Evolutionary conservation across 2,888 invertebrate genomes (phyloP).

Genomic region (Boloria euphrosyne): DNA sequence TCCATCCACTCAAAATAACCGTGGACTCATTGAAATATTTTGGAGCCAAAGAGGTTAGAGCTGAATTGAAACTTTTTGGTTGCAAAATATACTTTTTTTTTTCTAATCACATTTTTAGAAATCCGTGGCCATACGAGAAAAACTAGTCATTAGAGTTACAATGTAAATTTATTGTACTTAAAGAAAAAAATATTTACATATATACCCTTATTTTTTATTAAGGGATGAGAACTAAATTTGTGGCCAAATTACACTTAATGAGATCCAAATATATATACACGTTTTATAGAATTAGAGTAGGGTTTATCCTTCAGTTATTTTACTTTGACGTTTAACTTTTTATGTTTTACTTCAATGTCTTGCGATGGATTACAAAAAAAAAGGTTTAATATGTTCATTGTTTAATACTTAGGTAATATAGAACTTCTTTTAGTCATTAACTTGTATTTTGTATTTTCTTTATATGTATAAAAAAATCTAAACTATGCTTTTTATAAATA

Average conservation of each 20-base stretch:
- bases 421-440: too few relatives aligned
- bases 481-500: too few relatives aligned
- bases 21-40: constrained; percentile 46
- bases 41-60: constrained; percentile 44
- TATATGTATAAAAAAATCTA: too few relatives aligned
- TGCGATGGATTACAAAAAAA: not conserved
- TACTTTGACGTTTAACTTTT: constrained; percentile 36
- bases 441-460: too few relatives aligned
- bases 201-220: constrained; percentile 68
- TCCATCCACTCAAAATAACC: constrained; percentile 71
- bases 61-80: constrained; percentile 42
- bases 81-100: constrained; percentile 48
- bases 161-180: constrained; percentile 75
- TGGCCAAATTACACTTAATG: constrained; percentile 81
- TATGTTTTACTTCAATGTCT: constrained; percentile 18
- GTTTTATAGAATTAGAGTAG: constrained; percentile 68
- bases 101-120: constrained; percentile 53
- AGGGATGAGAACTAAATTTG: constrained; percentile 76
- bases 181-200: constrained; percentile 72
- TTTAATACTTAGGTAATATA: not conserved
- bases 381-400: not conserved
- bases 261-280: constrained; percentile 81
- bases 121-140: constrained; percentile 77
- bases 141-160: constrained; percentile 81
- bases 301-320: constrained; percentile 55